A percentile compares a stretch with the other conserved stretches of the same genome.
phyloP scores from a whole-genome alignment of 2,113 vertebrate genomes.

The Dasyornis broadbenti region DNA sequence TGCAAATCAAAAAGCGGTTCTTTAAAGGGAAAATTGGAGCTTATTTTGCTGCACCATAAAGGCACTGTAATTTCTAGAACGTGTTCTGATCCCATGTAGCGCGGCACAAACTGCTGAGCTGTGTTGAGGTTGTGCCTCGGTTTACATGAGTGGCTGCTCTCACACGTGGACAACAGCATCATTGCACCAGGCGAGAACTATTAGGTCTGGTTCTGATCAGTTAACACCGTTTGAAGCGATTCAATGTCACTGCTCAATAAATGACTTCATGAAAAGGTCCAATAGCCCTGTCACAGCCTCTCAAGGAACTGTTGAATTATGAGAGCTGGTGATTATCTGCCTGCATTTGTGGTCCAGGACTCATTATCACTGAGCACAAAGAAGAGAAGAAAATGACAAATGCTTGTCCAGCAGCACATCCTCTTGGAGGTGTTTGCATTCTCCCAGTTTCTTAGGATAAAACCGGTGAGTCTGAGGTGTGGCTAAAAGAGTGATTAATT shows the following conservation, averaged over 20 bases:
- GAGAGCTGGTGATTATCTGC: conserved; percentile 1
- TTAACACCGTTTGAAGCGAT: not conserved
- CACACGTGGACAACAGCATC: accelerated
- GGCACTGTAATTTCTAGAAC: not conserved
- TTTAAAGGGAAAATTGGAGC: not conserved
- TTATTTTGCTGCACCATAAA: not conserved
- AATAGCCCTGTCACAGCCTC: not conserved
- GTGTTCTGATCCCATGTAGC: not conserved
- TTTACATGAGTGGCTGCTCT: not conserved
- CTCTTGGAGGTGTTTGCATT: accelerated
- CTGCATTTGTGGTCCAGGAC: not conserved
- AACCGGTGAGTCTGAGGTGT: not conserved
- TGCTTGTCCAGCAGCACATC: not conserved
- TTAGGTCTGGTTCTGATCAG: not conserved
- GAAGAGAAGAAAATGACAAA: not conserved
- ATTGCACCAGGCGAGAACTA: accelerated
- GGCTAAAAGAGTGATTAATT: not conserved
- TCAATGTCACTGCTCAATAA: not conserved
- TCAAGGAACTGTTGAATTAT: not conserved
- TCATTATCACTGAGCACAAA: not conserved
- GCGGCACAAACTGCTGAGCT: not conserved
- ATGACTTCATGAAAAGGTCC: not conserved
- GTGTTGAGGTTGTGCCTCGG: not conserved
- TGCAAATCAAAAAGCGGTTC: not conserved
- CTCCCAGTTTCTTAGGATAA: not conserved